A percentile compares a stretch with the other conserved stretches of the same genome.
Conservation (phyloP, 2,888 invertebrate genomes). For the Sclerodermus sp. region DNA sequence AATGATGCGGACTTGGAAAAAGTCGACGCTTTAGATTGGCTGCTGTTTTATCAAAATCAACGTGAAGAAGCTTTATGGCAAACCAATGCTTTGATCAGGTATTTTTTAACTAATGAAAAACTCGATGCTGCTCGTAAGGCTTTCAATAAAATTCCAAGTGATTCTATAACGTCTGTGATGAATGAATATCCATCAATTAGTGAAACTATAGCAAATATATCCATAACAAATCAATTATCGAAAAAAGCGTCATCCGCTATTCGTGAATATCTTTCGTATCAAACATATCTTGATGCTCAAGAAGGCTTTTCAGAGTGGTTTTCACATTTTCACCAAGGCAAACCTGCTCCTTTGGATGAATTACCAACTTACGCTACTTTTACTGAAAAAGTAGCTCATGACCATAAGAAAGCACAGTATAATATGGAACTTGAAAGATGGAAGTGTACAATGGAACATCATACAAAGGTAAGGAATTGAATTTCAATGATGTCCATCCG, state of each 20-base stretch:
- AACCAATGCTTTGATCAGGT: conserved; percentile 85
- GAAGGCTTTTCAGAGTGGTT: conserved; percentile 91
- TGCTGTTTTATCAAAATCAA: conserved; percentile 78
- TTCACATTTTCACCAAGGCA: conserved; percentile 76
- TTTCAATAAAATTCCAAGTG: conserved; percentile 70
- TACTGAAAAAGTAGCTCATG: conserved; percentile 84
- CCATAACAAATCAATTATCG: conserved; percentile 57
- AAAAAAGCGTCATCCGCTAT: conserved; percentile 59
- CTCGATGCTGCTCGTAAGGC: conserved; percentile 79
- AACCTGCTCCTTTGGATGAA: conserved; percentile 71
- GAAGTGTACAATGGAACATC: conserved; percentile 70
- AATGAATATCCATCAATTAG: conserved; percentile 57
- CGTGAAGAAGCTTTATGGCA: conserved; percentile 80
- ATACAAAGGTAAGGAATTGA: conserved; percentile 71
- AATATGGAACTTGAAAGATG: conserved; percentile 78
- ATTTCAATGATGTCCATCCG: not conserved
- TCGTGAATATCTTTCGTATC: conserved; percentile 85
- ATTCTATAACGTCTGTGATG: conserved; percentile 66
- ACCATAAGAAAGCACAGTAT: conserved; percentile 80
- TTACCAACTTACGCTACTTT: conserved; percentile 69
- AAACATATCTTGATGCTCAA: conserved; percentile 83
- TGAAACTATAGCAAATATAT: conserved; percentile 46
- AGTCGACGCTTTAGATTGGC: conserved; percentile 83
- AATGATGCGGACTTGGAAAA: conserved; percentile 72
- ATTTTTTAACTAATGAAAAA: conserved; percentile 80